A percentile compares a stretch with the other conserved stretches of the same genome.
phyloP scores from a whole-genome alignment of 2,113 vertebrate species.

The Columbina picui region DNA sequence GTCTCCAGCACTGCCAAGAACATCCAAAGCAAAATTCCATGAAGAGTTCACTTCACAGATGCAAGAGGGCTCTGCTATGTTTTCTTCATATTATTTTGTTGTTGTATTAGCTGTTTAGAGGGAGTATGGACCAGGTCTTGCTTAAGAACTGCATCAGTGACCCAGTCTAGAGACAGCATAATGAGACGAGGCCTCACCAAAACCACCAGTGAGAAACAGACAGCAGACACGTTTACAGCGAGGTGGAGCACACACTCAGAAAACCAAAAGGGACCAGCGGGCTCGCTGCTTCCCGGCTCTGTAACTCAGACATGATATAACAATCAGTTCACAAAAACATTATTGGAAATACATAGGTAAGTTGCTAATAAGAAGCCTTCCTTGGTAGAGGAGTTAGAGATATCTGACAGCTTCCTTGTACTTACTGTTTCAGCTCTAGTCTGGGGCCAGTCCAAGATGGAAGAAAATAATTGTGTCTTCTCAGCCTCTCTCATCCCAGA shows the following conservation, averaged over 20 bases:
- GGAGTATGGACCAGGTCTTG: not conserved
- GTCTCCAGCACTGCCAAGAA: not conserved
- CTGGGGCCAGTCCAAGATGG: not conserved
- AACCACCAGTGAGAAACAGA: not conserved
- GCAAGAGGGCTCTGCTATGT: not conserved
- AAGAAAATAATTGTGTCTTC: not conserved
- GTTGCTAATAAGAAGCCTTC: not conserved
- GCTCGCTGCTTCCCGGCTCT: not conserved
- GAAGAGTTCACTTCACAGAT: not conserved
- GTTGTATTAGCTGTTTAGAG: not conserved
- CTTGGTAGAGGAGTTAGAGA: not conserved
- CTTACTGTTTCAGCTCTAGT: not conserved
- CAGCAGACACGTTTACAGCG: not conserved
- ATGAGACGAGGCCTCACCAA: accelerated
- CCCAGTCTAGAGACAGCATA: not conserved
- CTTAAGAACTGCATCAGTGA: not conserved
- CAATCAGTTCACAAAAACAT: not conserved
- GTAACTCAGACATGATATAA: not conserved
- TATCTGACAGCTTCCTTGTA: not conserved
- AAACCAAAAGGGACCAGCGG: not conserved
- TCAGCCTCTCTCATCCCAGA: not conserved
- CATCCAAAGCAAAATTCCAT: not conserved
- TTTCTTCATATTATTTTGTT: not conserved
- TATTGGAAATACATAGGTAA: not conserved
- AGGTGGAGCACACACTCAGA: not conserved